Evolutionary conservation across 2,888 invertebrate species (phyloP), one percentile per base, ranked within the genome.

Genomic region (Meta bourneti): DNA sequence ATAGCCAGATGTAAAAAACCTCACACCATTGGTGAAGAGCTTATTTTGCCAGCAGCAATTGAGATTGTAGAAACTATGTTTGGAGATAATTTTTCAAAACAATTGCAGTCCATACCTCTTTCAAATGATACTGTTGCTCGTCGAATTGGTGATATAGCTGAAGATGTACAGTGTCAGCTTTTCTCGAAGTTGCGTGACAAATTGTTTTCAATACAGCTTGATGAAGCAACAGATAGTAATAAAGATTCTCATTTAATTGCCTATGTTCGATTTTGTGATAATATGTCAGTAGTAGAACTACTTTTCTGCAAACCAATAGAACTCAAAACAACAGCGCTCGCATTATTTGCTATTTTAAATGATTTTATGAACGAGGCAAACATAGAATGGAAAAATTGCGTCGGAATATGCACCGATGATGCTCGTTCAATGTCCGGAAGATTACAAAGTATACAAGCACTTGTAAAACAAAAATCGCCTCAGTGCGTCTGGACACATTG

Each of bases 11-110:
- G 74, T 81, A 80, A 81, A 80, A 81, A 81, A 49, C 81, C 81
- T 81, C 88, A 88, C 88, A 88, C 88, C 88, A 74, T 88, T 88
- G 81, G 81, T 81, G 88, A 88, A 88, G 61, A 88, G 88, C 81
- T 81, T 88, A 88, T 88, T 88, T 88, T 88, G 88, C 88, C 88
- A 88, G 88, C 88, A 54, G 88, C 81, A 75, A 88, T 88, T 88
- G 81, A 75, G 81, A 81, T 81, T 88, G 88, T 81, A 81, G 75
- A 88, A 88, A 81, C 49, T 75, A 81, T 88, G 81, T 34, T 34
- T 34, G 34, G 34, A 34, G 34, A 34, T 34, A 34, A 34, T 34
- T 2, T 34, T 34, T 34, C 34, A 34, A 34, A 34, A 34, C 34
- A 34, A 34, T 34, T 34, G 34, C 34, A 34, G 34, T 34, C 34